These are phyloP conservation scores for Tylochromis polylepis DNA, from an alignment of 2,113 vertebrate genomes.

Conservation along the genomic window DNA sequence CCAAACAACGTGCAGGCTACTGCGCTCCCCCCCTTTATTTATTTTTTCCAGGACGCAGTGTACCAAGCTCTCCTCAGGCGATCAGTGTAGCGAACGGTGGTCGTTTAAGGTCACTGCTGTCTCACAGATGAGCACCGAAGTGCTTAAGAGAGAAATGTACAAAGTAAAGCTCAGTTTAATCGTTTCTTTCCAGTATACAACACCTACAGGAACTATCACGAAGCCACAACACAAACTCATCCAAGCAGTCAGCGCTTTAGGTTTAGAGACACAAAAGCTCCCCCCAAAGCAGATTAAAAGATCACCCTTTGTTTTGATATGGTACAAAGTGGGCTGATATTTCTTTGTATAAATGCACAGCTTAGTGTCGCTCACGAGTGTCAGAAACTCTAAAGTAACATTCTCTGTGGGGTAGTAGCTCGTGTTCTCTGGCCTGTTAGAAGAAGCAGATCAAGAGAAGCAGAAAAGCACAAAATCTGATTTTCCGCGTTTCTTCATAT, in stretches of 20 bases:
- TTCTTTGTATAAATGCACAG: not conserved
- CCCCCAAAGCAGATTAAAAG: not conserved
- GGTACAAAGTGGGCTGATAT: not conserved
- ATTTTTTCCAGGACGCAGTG: not conserved
- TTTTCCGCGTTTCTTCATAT: not conserved
- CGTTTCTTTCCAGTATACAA: not conserved
- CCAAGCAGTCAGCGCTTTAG: not conserved
- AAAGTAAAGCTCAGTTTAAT: not conserved
- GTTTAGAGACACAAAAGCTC: not conserved
- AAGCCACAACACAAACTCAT: not conserved
- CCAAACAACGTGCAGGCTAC: not conserved
- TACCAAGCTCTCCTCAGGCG: not conserved
- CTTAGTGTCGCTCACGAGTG: not conserved
- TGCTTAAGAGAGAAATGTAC: not conserved
- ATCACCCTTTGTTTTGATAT: not conserved
- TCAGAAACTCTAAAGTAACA: not conserved
- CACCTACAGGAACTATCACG: not conserved
- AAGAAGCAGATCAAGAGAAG: not conserved
- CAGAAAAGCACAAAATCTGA: not conserved
- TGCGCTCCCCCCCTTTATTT: not conserved
- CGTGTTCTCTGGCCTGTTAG: not conserved
- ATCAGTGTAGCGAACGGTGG: not conserved
- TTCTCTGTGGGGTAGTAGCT: not conserved
- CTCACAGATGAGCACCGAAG: slow-evolving; percentile 17
- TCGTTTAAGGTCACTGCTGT: slow-evolving; percentile 44